Evolutionary conservation across 2,113 vertebrate species (phyloP).

Genomic region (Sarotherodon lohbergeri): DNA sequence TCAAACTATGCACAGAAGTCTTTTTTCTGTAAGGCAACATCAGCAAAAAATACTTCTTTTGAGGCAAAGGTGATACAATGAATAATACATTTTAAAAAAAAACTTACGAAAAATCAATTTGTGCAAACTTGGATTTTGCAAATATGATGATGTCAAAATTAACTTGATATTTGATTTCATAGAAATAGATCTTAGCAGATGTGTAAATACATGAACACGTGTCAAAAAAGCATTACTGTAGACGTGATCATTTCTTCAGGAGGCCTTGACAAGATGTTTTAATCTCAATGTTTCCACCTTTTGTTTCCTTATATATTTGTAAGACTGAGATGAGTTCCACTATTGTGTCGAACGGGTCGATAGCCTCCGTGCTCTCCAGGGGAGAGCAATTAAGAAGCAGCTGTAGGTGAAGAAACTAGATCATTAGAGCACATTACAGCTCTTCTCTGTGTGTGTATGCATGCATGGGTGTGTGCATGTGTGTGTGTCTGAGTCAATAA

Average conservation of each 20-base stretch:
- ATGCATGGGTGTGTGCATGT: background rate
- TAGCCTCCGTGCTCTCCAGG: background rate
- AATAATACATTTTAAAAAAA: background rate
- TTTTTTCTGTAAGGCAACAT: background rate
- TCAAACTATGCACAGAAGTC: background rate
- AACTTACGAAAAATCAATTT: background rate
- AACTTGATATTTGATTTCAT: background rate
- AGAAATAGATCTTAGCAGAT: background rate
- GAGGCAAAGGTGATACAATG: background rate
- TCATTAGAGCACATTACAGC: background rate
- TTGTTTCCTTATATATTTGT: background rate
- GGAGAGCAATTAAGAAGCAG: conserved; percentile 29
- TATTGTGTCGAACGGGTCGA: conserved; percentile 3
- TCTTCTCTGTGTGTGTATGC: background rate
- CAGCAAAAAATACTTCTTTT: accelerated
- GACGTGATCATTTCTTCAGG: accelerated
- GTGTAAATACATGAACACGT: background rate
- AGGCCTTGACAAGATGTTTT: background rate
- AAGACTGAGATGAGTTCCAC: background rate
- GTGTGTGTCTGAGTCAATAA: background rate
- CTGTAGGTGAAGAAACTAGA: conserved; percentile 7
- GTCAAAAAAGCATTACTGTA: background rate
- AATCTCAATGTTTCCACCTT: background rate
- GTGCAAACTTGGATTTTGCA: background rate
- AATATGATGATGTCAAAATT: background rate